These are phyloP conservation scores for Calameuta pallipes DNA, from an alignment of 2,888 invertebrate genomes.

Conservation along the genomic window DNA sequence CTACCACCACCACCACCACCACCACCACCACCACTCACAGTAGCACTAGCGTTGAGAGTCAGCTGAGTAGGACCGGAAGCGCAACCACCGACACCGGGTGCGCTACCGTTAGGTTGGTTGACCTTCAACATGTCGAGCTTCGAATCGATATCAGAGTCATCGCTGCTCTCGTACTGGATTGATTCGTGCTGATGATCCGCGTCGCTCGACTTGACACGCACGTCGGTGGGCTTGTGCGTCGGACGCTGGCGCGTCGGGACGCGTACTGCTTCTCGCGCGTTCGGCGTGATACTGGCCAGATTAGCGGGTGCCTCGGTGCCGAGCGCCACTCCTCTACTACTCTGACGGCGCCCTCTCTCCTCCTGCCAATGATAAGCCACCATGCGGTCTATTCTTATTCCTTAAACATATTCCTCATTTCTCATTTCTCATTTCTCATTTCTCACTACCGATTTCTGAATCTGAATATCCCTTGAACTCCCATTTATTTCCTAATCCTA, in stretches of 20 bases:
- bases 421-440: too few species aligned
- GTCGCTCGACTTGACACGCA: conserved; percentile 27
- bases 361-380: conserved; percentile 46
- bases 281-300: conserved; percentile 63
- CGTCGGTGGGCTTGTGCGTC: conserved; percentile 40
- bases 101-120: background rate
- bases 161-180: conserved; percentile 15
- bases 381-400: background rate
- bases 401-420: too few species aligned
- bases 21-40: conserved; percentile 2
- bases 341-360: conserved; percentile 51
- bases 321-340: conserved; percentile 50
- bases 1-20: conserved; percentile 8
- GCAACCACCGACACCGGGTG: too few species aligned
- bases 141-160: conserved; percentile 27
- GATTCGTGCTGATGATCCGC: conserved; percentile 24
- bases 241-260: conserved; percentile 46
- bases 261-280: conserved; percentile 61
- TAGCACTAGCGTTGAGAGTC: conserved; percentile 1
- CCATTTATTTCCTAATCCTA: too few species aligned
- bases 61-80: conserved; percentile 3
- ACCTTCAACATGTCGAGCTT: conserved; percentile 8
- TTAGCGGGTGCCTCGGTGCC: conserved; percentile 59
- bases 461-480: too few species aligned
- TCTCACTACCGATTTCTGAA: too few species aligned